Conservation (phyloP, 2,113 vertebrate genomes). For the Gallinago jamesoni region DNA sequence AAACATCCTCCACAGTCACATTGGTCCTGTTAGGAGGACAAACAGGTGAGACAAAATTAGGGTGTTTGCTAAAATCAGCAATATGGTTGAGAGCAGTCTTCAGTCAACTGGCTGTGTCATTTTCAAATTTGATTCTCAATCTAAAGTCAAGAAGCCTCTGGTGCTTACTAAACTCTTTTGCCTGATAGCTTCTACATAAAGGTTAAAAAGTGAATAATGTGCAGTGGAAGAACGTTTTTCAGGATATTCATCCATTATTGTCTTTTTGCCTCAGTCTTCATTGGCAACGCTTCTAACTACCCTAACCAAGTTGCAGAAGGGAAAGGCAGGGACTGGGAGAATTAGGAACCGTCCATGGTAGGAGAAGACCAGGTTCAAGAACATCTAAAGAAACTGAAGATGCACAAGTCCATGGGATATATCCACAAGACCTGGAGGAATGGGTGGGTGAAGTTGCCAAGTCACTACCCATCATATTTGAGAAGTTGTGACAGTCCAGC, state of each 20-base stretch:
- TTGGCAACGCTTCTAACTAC: background rate
- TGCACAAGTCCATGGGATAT: background rate
- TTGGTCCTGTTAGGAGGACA: background rate
- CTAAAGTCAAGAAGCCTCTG: background rate
- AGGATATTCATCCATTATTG: background rate
- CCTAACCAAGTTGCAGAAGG: background rate
- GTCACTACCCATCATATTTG: background rate
- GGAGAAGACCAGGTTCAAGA: background rate
- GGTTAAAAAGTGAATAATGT: background rate
- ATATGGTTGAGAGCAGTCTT: background rate
- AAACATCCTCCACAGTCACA: background rate
- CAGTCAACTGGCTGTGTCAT: background rate
- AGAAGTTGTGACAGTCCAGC: background rate
- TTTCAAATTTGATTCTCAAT: background rate
- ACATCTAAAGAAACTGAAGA: background rate
- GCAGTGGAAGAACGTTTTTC: background rate
- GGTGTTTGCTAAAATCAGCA: background rate
- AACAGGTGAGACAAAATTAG: background rate
- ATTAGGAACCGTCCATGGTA: background rate
- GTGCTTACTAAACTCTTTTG: background rate
- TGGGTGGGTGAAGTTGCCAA: background rate
- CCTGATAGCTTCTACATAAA: background rate
- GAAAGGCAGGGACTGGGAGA: background rate
- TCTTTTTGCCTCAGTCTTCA: background rate
- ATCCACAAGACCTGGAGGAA: background rate